Percentiles rank a stretch among this genome's conserved stretches.
phyloP scores from a whole-genome alignment of 1,140 invertebrate genomes.

The Proctacanthus coquilletti region DNA sequence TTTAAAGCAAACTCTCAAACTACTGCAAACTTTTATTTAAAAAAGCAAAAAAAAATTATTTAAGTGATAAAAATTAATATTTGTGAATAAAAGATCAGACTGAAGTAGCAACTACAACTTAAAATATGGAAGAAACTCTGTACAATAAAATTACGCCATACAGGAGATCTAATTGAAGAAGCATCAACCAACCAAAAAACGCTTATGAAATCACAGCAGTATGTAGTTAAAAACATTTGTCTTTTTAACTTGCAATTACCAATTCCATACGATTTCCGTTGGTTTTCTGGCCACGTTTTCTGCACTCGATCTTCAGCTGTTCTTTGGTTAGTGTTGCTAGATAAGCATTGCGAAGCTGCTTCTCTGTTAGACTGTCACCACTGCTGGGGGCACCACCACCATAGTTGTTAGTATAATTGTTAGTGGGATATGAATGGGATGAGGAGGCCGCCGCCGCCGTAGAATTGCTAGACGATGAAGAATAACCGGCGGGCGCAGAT shows the following conservation, averaged over 20 bases:
- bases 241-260: constrained; percentile 28
- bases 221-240: background rate
- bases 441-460: background rate
- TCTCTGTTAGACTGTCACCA: constrained; percentile 2
- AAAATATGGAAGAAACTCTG: too few species aligned
- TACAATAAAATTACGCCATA: too few species aligned
- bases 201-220: too few species aligned
- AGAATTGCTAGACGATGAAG: background rate
- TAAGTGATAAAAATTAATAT: too few species aligned
- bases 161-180: too few species aligned
- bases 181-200: constrained; percentile 5
- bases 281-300: constrained; percentile 40
- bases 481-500: background rate
- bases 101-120: too few species aligned
- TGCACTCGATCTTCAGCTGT: constrained; percentile 41
- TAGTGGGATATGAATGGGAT: background rate
- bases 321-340: constrained; percentile 40
- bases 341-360: constrained; percentile 21
- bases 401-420: background rate
- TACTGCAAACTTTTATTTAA: too few species aligned
- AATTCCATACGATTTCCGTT: constrained; percentile 45
- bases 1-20: too few species aligned
- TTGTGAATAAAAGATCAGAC: too few species aligned
- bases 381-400: background rate
- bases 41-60: too few species aligned